These are phyloP conservation scores for Drosophila tristis DNA, from an alignment of 1,140 invertebrate species.

Conservation along the genomic window DNA sequence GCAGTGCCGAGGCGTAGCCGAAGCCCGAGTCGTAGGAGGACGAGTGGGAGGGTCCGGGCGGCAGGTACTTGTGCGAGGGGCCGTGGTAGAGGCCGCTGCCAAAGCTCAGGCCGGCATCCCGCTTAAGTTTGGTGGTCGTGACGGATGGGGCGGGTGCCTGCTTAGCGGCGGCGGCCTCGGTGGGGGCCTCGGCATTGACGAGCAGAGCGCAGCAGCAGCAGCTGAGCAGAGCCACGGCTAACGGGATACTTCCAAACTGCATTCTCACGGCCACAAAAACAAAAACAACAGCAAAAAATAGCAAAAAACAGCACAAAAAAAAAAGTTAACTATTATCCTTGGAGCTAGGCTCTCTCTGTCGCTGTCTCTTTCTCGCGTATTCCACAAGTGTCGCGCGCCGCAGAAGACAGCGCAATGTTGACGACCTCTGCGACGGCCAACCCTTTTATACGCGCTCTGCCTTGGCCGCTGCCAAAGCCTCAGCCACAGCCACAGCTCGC, in stretches of 20 bases:
- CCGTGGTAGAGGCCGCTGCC: slow-evolving; percentile 55
- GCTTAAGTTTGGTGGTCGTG: slow-evolving; percentile 17
- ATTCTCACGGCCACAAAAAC: slow-evolving; percentile 14
- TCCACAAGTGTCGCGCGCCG: slow-evolving; percentile 43
- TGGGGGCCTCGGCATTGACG: neutral
- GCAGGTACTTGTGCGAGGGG: slow-evolving; percentile 71
- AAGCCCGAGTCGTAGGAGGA: slow-evolving; percentile 8
- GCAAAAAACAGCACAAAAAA: slow-evolving; percentile 1
- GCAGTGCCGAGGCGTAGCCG: slow-evolving; percentile 26
- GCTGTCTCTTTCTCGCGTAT: slow-evolving; percentile 6
- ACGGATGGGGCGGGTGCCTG: too few species aligned
- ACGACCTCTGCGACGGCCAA: slow-evolving; percentile 66
- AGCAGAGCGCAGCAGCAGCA: neutral
- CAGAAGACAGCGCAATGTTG: slow-evolving; percentile 58
- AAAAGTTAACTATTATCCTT: slow-evolving; percentile 33
- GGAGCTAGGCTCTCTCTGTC: neutral
- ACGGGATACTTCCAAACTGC: slow-evolving; percentile 23
- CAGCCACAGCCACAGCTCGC: too few species aligned
- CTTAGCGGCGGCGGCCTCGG: slow-evolving; percentile 1
- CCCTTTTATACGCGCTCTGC: slow-evolving; percentile 66
- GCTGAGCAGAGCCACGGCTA: slow-evolving; percentile 21
- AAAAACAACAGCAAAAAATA: slow-evolving; percentile 17
- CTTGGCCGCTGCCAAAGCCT: slow-evolving; percentile 9
- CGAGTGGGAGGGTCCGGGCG: slow-evolving; percentile 26
- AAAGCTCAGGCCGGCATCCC: slow-evolving; percentile 17